These are phyloP conservation scores for Cydia pomonella DNA, from an alignment of 1,140 invertebrate species.

Conservation along the genomic window DNA sequence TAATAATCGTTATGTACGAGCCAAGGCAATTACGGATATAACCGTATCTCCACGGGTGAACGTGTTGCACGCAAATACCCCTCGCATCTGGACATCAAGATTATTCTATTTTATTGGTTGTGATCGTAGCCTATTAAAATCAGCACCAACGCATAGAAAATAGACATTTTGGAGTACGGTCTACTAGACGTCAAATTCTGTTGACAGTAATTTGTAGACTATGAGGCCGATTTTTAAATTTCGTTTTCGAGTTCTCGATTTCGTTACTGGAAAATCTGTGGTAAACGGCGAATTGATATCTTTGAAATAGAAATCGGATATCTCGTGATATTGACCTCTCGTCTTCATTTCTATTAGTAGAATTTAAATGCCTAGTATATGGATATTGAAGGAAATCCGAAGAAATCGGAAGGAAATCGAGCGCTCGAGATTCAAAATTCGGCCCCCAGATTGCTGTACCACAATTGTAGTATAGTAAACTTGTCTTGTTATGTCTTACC, in stretches of 20 bases:
- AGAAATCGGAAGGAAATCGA: too few relatives aligned
- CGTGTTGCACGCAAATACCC: slow-evolving; percentile 15
- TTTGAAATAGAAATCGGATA: too few relatives aligned
- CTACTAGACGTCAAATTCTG: background rate
- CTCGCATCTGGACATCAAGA: background rate
- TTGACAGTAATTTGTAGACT: background rate
- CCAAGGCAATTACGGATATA: slow-evolving; percentile 22
- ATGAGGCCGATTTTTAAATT: too few relatives aligned
- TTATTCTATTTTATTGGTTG: slow-evolving; percentile 23
- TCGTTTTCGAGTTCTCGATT: too few relatives aligned
- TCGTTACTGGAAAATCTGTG: too few relatives aligned
- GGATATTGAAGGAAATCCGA: too few relatives aligned
- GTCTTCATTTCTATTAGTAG: too few relatives aligned
- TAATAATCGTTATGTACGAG: background rate
- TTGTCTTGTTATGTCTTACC: background rate
- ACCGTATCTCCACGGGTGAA: slow-evolving; percentile 19
- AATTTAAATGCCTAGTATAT: too few relatives aligned
- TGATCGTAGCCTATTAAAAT: background rate
- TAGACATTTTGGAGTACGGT: background rate
- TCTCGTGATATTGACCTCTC: too few relatives aligned
- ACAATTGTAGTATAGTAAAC: background rate
- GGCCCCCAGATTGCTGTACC: too few relatives aligned
- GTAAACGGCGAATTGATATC: too few relatives aligned
- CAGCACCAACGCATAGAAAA: background rate
- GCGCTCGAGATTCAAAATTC: too few relatives aligned